These are phyloP conservation scores for Eupithecia inturbata DNA, from an alignment of 2,888 invertebrate species.

Conservation along the genomic window DNA sequence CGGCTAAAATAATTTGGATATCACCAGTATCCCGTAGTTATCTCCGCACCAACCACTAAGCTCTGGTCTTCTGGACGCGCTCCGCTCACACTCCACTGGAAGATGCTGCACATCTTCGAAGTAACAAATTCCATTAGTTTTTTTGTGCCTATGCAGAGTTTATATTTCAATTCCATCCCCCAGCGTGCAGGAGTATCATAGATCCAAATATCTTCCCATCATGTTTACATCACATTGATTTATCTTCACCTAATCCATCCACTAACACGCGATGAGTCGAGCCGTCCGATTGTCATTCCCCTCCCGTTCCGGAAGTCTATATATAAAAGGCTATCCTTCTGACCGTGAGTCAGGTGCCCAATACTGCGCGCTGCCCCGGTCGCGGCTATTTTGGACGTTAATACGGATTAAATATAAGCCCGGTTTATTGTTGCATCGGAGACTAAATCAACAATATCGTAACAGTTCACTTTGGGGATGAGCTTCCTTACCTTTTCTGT, in stretches of 20 bases:
- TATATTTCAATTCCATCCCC: background rate
- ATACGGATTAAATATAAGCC: background rate
- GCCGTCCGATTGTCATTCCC: slow-evolving; percentile 36
- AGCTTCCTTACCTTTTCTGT: too few species aligned
- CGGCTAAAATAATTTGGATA: too few species aligned
- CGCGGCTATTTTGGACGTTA: slow-evolving; percentile 4
- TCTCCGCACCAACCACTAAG: too few species aligned
- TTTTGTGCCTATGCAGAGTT: background rate
- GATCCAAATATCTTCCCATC: background rate
- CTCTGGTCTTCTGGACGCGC: too few species aligned
- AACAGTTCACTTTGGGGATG: background rate
- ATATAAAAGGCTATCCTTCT: slow-evolving; percentile 35
- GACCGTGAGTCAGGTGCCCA: slow-evolving; percentile 34
- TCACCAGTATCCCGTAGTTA: too few species aligned
- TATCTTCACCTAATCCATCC: background rate
- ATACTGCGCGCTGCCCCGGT: slow-evolving; percentile 18
- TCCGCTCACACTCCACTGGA: too few species aligned
- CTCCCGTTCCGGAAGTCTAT: slow-evolving; percentile 39
- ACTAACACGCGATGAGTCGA: background rate
- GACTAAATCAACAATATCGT: background rate
- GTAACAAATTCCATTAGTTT: background rate
- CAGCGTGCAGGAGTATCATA: background rate
- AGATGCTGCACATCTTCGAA: too few species aligned
- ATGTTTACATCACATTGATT: background rate
- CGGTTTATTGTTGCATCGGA: slow-evolving; percentile 2